Base-by-base conservation (phyloP, 2,888 invertebrate species). In the Geotrupes spiniger region DNA sequence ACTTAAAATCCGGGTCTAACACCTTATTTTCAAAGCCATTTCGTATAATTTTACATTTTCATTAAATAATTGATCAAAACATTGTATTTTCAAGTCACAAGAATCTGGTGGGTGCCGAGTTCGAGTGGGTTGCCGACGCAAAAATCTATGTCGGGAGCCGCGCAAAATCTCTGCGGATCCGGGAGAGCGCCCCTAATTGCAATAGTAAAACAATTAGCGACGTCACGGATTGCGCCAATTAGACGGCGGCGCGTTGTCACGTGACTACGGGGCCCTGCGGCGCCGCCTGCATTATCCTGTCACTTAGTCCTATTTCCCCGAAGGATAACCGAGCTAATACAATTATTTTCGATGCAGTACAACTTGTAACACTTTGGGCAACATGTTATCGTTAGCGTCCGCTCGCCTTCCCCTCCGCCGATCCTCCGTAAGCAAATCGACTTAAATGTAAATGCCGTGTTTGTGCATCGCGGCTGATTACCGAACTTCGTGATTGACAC, bases 301-400 rank as follows among this genome's bases (percentile, higher is more conserved):
- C 63, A 63, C 63, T 63, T 63, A 63, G 58, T 50, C 55, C 58
- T 62, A 63, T 63, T 63, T 63, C 62, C 63, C 63, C 53, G 54
- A 58, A 60, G 63, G 59, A 58, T 63, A 59, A 56, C 54, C 28
- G 52, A 52, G 21, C 54, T 58, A 58, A 58, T 56, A 54, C 56
- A 56, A 58, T 58, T 58, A 58, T 56, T 45, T 56, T 42, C 50
- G 39, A 41, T 49, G 46, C 45, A 45, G 42, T 53, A 47, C 45
- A 53, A 53, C 47, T 53, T 53, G 52, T 53, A 53, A 46, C 49
- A 46, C 48, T 46, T 52, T 38, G 48, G 48, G 29, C 37, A 42
- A 41, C 45, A 51, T 45, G 51, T 47, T 44, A 47, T 51, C 46
- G 28, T 47, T 47, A 47, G 15, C 17, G 29, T 25, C 11, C 21